Evolutionary conservation across 2,888 invertebrate species (phyloP), one percentile per base, ranked within the genome.

Genomic region (Nasonovia ribisnigri): DNA sequence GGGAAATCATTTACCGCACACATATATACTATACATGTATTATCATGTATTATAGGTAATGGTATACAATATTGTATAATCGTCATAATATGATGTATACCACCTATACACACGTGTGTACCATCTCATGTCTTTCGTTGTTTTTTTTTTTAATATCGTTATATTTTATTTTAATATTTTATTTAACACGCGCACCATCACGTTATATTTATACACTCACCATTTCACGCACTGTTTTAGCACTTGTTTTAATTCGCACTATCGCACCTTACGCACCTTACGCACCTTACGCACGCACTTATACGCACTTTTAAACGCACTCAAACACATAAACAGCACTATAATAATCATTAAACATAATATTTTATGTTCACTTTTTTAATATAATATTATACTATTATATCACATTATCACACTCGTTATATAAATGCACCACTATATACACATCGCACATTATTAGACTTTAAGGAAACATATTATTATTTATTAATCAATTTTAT

Each of bases 381-480:
- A 46, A 67, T 13, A 20, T 36, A 36, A 16, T 60, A 60, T 1
- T 67, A 67, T 13, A 29, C 8, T 54, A 57, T 57, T n/a, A n/a
- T 60, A 67, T 77, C n/a, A 26, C 26, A n/a, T 43, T 84, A 86
- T n/a, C 20, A 20, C 48, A 87, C 46, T n/a, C 29, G 77, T 77
- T 77, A 36, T 20, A 20, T n/a, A 13, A 0, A 29, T 16, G 86
- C 48, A 87, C 86, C 36, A 42, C 13, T 46, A 20, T 29, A 42
- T 26, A 20, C n/a, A 60, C 92, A 88, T 84, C 67, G 48, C 88
- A 88, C 67, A 36, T 77, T 36, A 42, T 88, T 92, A 87, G 88
- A 88, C 54, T 51, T 88, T 92, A 92, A 88, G 87, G 3, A 51
- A 84, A 88, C 67, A 60, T n/a, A 16, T 36, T 36, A 42, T 84